phyloP scores from a whole-genome alignment of 1,140 invertebrate species.

The Cydia amplana region DNA sequence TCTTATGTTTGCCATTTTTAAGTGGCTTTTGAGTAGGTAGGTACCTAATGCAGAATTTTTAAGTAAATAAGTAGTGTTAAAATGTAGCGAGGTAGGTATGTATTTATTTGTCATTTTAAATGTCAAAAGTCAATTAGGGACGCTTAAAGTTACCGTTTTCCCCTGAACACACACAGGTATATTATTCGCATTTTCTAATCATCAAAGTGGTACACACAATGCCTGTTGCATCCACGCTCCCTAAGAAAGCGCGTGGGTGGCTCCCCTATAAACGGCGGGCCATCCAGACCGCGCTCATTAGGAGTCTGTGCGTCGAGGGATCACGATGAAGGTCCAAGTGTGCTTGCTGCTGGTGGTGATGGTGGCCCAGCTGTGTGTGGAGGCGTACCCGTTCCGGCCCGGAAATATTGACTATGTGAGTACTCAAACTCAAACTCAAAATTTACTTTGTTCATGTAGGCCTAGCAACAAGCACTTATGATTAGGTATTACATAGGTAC shows the following conservation, averaged over 20 bases:
- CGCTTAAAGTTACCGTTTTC: no score
- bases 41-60: no score
- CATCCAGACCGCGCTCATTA: constrained; percentile 47
- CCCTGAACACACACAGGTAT: neutral
- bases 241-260: constrained; percentile 55
- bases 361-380: constrained; percentile 46
- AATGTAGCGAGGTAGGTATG: no score
- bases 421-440: no score
- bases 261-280: constrained; percentile 53
- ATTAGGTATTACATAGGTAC: no score
- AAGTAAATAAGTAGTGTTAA: no score
- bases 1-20: no score
- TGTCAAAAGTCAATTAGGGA: no score
- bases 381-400: constrained; percentile 47
- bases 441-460: no score
- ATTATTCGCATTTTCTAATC: neutral
- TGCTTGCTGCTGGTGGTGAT: constrained; percentile 46
- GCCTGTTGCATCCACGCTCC: constrained; percentile 33
- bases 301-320: constrained; percentile 31
- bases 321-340: constrained; percentile 45
- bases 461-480: no score
- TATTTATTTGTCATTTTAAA: no score
- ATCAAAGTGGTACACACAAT: neutral
- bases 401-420: constrained; percentile 69
- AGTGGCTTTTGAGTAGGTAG: no score